Evolutionary conservation across 2,888 invertebrate genomes (phyloP), one percentile per base, ranked within the genome.

Genomic region (Chloroclystis v-ata): DNA sequence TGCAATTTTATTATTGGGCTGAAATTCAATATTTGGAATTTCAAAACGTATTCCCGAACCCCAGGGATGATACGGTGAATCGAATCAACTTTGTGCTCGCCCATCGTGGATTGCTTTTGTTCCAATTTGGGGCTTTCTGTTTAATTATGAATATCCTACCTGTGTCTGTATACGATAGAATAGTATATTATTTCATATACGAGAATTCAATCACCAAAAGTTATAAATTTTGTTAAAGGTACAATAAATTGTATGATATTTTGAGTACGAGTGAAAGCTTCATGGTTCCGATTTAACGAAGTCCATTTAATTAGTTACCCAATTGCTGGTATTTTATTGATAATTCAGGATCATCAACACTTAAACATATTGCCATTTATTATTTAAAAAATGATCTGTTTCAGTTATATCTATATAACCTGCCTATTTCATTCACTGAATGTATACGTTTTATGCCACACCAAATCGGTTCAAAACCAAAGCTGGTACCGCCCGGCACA

Each of bases 1-100:
- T 82, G 77, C 78, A 82, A 82, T 82, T 82, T 79, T 76, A 83
- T 84, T 84, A 84, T 66, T 67, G 75, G 68, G 70, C 72, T 63
- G 77, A 69, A 78, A 45, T 45, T 49, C 32, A 44, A 49, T 79
- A 82, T 81, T 79, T 20, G 5, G 77, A 69, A 79, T 82, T 72
- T 63, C 72, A 71, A 67, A 75, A 67, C 72, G 72, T 72, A 74
- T 75, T 75, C 67, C 26, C 59, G 69, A 37, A 47, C 78, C 69
- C 76, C 53, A 54, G 74, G 78, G 78, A 72, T 69, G 72, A 72
- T 67, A 69, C 63, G 69, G 63, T 61, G 63, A 70, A 71, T 63
- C 42, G 71, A 76, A 78, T 77, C 74, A 76, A 75, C 72, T 79
- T 76, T 73, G 70, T 67, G 63, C 67, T 67, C 44, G 38, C 28